Percentiles rank a stretch among this genome's conserved stretches.
Evolutionary conservation across 1,140 invertebrate genomes (phyloP).

Genomic region (Heliconius hermathena): DNA sequence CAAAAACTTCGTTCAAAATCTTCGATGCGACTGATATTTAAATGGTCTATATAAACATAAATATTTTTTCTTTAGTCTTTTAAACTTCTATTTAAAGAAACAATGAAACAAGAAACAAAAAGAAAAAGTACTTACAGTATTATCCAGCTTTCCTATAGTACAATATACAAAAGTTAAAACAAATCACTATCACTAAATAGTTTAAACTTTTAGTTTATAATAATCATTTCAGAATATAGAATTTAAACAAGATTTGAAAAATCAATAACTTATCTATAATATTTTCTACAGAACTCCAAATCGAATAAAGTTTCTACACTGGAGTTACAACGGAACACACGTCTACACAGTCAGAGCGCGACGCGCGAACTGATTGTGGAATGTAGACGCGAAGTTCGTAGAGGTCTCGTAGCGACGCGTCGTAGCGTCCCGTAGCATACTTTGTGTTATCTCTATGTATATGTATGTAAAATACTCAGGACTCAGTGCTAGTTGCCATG

Average conservation of each 20-base stretch:
- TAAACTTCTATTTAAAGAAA: background rate
- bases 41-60: background rate
- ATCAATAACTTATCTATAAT: no score
- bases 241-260: no score
- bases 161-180: background rate
- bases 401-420: slow-evolving; percentile 21
- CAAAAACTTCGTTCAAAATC: no score
- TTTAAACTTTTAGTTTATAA: background rate
- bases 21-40: no score
- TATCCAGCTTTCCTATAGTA: background rate
- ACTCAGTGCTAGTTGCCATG: no score
- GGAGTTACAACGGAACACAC: background rate
- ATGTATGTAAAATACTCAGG: no score
- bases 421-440: slow-evolving; percentile 12
- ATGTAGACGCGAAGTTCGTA: background rate
- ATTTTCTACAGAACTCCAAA: background rate
- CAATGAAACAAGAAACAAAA: background rate
- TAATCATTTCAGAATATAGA: background rate
- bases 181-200: background rate
- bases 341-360: slow-evolving; percentile 21
- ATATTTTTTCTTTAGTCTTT: background rate
- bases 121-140: background rate
- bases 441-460: background rate
- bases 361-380: slow-evolving; percentile 25
- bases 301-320: slow-evolving; percentile 20